These are phyloP conservation scores for Ligdia adustata DNA, from an alignment of 2,888 invertebrate genomes.

Conservation along the genomic window DNA sequence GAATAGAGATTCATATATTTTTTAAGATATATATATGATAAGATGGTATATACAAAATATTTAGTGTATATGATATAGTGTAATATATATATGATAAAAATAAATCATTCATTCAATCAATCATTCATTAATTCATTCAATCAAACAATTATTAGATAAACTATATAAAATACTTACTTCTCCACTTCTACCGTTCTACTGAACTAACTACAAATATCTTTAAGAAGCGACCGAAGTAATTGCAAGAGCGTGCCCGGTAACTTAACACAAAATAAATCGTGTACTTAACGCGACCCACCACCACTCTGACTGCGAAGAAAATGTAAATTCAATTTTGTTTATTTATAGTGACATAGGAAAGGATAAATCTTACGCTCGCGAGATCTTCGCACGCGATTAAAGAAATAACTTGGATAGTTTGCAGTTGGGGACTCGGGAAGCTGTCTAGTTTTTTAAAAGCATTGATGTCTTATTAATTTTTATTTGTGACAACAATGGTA, in stretches of 20 bases:
- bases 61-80: too few species aligned
- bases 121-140: too few species aligned
- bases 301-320: conserved; percentile 29
- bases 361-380: conserved; percentile 1
- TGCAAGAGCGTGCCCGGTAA: conserved; percentile 27
- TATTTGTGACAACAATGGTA: too few species aligned
- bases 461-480: too few species aligned
- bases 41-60: too few species aligned
- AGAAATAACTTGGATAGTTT: conserved; percentile 9
- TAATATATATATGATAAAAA: too few species aligned
- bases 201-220: neutral
- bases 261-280: conserved; percentile 40
- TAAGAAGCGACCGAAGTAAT: conserved; percentile 14
- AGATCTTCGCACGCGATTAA: conserved; percentile 6
- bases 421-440: neutral
- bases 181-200: too few species aligned
- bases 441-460: neutral
- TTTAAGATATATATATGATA: too few species aligned
- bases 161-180: too few species aligned
- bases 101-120: too few species aligned
- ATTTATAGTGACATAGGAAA: conserved; percentile 34
- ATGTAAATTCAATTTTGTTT: conserved; percentile 46
- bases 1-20: too few species aligned
- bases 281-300: conserved; percentile 34
- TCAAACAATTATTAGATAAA: too few species aligned